Evolutionary conservation across 2,797 vertebrate species (phyloP).

Genomic region (Hipposideros larvatus): DNA sequence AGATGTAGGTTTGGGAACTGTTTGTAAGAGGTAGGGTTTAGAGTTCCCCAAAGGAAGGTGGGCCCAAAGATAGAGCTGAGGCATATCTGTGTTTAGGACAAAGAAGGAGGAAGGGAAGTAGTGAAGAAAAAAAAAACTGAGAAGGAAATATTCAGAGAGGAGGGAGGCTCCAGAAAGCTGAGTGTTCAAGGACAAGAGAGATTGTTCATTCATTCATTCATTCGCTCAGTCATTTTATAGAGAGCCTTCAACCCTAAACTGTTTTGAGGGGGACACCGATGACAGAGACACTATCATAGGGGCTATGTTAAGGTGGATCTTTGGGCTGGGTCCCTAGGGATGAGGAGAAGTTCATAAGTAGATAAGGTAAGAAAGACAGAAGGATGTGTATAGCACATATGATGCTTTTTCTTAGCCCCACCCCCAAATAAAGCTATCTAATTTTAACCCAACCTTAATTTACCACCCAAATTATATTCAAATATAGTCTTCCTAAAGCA

Average conservation of each 20-base stretch:
- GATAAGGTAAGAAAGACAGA: neutral
- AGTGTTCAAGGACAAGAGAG: neutral
- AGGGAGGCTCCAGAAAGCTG: neutral
- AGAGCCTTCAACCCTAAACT: neutral
- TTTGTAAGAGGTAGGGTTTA: neutral
- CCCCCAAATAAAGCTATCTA: neutral
- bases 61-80: neutral
- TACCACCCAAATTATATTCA: neutral
- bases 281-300: neutral
- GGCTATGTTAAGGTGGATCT: neutral
- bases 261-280: neutral
- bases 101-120: neutral
- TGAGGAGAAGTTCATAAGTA: neutral
- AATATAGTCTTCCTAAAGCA: conserved; percentile 13
- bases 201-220: neutral
- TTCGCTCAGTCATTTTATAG: neutral
- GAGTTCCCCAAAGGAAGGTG: neutral
- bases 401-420: neutral
- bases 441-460: conserved; percentile 38
- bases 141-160: neutral
- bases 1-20: neutral
- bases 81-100: neutral
- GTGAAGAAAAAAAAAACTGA: neutral
- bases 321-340: neutral
- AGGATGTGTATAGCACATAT: neutral